phyloP scores from a whole-genome alignment of 1,140 invertebrate species.

The Lutraria rhynchaena region DNA sequence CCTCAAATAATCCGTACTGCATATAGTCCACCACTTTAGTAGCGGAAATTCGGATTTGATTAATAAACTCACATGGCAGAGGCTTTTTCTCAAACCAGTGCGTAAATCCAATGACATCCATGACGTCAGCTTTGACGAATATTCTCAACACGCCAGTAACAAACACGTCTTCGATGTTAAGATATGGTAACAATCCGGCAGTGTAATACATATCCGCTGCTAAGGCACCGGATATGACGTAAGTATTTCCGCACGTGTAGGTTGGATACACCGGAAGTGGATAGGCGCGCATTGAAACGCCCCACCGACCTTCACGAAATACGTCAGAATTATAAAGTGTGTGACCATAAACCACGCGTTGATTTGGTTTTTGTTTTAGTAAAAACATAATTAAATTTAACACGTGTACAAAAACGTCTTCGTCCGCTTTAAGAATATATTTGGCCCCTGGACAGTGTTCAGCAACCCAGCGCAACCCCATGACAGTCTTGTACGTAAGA shows the following conservation, averaged over 20 bases:
- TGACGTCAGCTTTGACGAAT: not conserved
- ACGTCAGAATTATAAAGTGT: conserved; percentile 17
- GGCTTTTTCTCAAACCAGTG: conserved; percentile 53
- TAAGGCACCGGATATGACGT: conserved; percentile 42
- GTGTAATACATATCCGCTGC: conserved; percentile 22
- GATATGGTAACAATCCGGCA: conserved; percentile 42
- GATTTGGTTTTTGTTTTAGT: not conserved
- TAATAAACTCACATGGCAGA: conserved; percentile 46
- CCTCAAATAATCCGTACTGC: conserved; percentile 34
- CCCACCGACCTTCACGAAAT: conserved; percentile 45
- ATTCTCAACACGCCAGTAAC: conserved; percentile 40
- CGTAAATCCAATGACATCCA: conserved; percentile 38
- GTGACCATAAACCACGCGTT: conserved; percentile 41
- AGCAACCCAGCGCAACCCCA: conserved; percentile 55
- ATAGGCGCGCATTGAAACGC: conserved; percentile 13
- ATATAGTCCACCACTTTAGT: conserved; percentile 36
- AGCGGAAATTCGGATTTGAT: conserved; percentile 33
- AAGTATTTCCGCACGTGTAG: conserved; percentile 45
- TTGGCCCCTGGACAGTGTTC: conserved; percentile 44
- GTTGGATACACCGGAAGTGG: conserved; percentile 33
- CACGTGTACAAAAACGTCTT: conserved; percentile 56
- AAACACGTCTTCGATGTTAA: conserved; percentile 58
- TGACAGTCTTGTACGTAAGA: conserved; percentile 56
- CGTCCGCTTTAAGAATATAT: conserved; percentile 55
- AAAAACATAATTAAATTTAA: conserved; percentile 39